phyloP scores from a whole-genome alignment of 2,888 invertebrate genomes.

The Tridacna crocea region DNA sequence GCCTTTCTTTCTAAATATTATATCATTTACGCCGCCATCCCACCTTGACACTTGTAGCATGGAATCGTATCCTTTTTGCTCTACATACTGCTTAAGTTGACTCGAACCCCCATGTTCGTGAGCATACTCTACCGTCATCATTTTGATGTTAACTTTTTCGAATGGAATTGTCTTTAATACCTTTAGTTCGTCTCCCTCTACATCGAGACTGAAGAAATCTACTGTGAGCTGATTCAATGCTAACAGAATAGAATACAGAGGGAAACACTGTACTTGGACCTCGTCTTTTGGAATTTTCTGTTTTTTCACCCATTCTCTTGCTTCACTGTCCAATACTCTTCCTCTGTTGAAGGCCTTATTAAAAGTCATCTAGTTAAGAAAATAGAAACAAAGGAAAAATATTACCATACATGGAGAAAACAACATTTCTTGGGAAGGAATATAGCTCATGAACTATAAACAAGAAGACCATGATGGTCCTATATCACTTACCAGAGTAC shows the following conservation, averaged over 20 bases:
- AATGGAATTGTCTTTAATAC: constrained; percentile 88
- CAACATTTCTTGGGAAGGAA: too few species aligned
- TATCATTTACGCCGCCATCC: constrained; percentile 64
- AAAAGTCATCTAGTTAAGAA: constrained; percentile 58
- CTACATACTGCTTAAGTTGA: constrained; percentile 51
- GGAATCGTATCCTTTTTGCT: constrained; percentile 60
- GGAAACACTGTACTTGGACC: constrained; percentile 91
- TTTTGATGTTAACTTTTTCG: constrained; percentile 85
- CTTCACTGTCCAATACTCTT: constrained; percentile 46
- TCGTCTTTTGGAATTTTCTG: constrained; percentile 46
- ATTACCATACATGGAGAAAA: too few species aligned
- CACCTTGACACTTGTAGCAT: constrained; percentile 59
- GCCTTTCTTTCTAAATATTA: constrained; percentile 65
- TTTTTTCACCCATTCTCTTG: constrained; percentile 57
- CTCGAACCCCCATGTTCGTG: constrained; percentile 54
- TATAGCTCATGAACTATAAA: too few species aligned
- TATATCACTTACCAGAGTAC: too few species aligned
- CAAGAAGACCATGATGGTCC: too few species aligned
- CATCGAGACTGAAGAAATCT: constrained; percentile 89
- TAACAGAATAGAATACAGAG: constrained; percentile 91
- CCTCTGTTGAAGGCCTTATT: constrained; percentile 67
- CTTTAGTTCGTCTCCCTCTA: constrained; percentile 86
- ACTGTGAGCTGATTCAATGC: constrained; percentile 90
- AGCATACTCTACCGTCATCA: constrained; percentile 75
- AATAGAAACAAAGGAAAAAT: too few species aligned